Conservation (phyloP, 2,888 invertebrate genomes). For the Leucophenga maculata region DNA sequence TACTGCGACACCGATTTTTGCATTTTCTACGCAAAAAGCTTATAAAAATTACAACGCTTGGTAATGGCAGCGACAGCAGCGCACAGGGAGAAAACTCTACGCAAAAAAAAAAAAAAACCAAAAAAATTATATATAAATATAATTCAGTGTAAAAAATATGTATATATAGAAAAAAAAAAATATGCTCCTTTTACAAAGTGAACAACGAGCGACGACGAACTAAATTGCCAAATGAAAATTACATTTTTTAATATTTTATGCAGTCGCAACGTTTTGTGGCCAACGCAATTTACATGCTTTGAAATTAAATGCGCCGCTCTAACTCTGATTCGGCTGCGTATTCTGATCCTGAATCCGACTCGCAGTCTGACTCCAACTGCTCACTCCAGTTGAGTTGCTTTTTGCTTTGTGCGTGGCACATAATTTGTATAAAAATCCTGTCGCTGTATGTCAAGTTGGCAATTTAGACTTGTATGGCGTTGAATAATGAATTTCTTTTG, state of each 20-base stretch:
- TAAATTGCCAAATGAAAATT: conserved; percentile 46
- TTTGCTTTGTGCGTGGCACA: background rate
- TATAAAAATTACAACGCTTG: conserved; percentile 52
- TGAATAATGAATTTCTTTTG: conserved; percentile 23
- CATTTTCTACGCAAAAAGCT: conserved; percentile 55
- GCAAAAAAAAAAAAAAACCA: conserved; percentile 3
- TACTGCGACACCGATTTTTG: conserved; percentile 58
- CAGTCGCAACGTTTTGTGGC: conserved; percentile 58
- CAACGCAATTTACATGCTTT: conserved; percentile 24
- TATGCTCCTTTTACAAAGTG: background rate
- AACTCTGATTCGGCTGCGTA: background rate
- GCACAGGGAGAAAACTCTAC: background rate
- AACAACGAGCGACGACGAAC: conserved; percentile 13
- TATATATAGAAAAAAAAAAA: conserved; percentile 5
- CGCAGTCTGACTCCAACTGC: background rate
- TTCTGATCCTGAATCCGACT: too few species aligned
- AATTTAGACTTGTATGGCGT: conserved; percentile 49
- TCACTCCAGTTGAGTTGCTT: background rate
- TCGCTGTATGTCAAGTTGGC: conserved; percentile 53
- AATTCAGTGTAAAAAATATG: conserved; percentile 5
- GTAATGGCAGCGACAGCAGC: conserved; percentile 11
- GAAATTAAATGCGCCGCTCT: conserved; percentile 15
- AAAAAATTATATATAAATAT: background rate
- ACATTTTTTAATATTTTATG: conserved; percentile 63
- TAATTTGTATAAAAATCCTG: conserved; percentile 21